Evolutionary conservation across 1,140 invertebrate genomes (phyloP).

Genomic region (Calephelis nemesis): DNA sequence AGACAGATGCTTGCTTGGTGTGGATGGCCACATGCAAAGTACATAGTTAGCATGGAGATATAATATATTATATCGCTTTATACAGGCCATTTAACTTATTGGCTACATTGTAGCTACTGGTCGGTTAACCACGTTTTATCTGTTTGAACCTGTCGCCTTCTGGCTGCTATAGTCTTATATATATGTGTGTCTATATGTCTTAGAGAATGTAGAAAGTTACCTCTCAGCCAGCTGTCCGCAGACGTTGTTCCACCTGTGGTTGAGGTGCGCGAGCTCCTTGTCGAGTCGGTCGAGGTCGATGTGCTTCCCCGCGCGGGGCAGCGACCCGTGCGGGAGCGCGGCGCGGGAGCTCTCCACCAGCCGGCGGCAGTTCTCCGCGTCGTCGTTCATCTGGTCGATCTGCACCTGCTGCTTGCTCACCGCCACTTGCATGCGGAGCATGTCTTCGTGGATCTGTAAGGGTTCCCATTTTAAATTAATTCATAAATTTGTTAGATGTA

Average conservation of each 20-base stretch:
- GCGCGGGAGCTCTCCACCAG: constrained; percentile 91
- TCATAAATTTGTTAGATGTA: too few relatives aligned
- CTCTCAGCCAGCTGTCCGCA: constrained; percentile 94
- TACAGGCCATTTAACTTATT: too few relatives aligned
- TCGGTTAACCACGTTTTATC: too few relatives aligned
- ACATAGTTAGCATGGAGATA: too few relatives aligned
- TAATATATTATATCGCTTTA: too few relatives aligned
- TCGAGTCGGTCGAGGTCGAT: constrained; percentile 96
- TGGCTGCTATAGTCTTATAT: not conserved
- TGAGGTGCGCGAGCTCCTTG: constrained; percentile 93
- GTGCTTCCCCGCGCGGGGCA: constrained; percentile 80
- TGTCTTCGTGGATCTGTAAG: constrained; percentile 83
- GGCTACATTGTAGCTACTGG: too few relatives aligned
- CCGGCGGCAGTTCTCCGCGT: constrained; percentile 91
- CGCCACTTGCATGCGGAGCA: constrained; percentile 88
- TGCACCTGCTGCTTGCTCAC: constrained; percentile 91
- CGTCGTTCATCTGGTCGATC: constrained; percentile 94
- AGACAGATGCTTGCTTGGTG: too few relatives aligned
- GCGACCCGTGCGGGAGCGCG: constrained; percentile 75
- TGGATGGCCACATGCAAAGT: too few relatives aligned
- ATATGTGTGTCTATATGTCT: too few relatives aligned
- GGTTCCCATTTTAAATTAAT: not conserved
- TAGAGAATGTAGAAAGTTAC: constrained; percentile 61
- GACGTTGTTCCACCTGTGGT: constrained; percentile 93
- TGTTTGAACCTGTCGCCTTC: too few relatives aligned